phyloP scores from a whole-genome alignment of 2,113 vertebrate genomes.

The Oncorhynchus nerka region DNA sequence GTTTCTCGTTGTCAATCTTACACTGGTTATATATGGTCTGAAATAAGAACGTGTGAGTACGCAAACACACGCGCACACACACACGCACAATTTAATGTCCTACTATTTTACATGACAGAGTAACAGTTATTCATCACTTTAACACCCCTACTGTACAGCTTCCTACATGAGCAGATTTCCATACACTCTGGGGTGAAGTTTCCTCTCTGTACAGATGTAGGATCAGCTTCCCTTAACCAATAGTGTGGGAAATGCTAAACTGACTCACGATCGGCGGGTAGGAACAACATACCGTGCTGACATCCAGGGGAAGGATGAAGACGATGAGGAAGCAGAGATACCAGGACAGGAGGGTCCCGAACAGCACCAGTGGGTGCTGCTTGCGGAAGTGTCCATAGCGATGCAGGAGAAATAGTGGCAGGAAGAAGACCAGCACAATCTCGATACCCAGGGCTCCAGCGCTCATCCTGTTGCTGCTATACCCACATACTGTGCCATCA shows the following conservation, averaged over 20 bases:
- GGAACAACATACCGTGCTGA: constrained; percentile 84
- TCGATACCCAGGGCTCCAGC: constrained; percentile 82
- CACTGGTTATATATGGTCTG: constrained; percentile 92
- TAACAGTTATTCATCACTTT: too few relatives aligned
- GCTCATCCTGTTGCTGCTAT: constrained; percentile 74
- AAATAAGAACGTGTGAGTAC: constrained; percentile 45
- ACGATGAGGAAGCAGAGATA: constrained; percentile 96
- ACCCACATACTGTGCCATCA: constrained; percentile 39
- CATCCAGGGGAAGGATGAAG: constrained; percentile 91
- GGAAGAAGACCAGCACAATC: constrained; percentile 87
- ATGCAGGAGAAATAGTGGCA: constrained; percentile 88
- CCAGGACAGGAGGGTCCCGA: constrained; percentile 91
- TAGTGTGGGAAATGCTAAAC: too few relatives aligned
- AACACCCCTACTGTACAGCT: too few relatives aligned
- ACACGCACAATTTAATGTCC: too few relatives aligned
- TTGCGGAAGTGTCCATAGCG: constrained; percentile 89
- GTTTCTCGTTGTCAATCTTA: constrained; percentile 59
- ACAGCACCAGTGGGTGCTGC: constrained; percentile 88
- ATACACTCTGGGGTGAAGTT: too few relatives aligned
- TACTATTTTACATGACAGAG: neutral
- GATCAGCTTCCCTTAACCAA: neutral
- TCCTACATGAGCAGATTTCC: too few relatives aligned
- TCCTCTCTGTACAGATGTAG: too few relatives aligned
- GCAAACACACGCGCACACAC: constrained; percentile 3
- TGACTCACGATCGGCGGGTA: neutral